phyloP scores from a whole-genome alignment of 2,113 vertebrate species.

The Crotophaga sulcirostris region DNA sequence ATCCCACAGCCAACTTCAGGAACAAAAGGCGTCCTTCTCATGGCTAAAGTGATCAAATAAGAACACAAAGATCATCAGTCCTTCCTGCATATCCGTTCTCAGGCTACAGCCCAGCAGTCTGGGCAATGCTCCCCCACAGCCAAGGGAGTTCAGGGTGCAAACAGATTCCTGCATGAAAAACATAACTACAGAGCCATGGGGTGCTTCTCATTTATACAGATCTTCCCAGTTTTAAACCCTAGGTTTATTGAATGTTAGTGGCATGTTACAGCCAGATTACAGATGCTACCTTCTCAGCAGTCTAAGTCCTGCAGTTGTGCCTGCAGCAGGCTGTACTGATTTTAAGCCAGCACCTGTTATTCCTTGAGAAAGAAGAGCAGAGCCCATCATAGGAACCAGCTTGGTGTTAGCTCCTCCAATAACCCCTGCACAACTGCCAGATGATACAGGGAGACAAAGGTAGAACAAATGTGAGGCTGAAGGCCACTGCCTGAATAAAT shows the following conservation, averaged over 20 bases:
- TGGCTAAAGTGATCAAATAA: not conserved
- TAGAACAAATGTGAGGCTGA: not conserved
- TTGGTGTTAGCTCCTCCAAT: not conserved
- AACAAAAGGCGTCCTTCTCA: not conserved
- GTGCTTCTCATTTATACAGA: not conserved
- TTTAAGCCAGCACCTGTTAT: not conserved
- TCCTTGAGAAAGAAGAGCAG: not conserved
- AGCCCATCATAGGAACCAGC: not conserved
- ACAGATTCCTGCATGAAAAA: fast-evolving
- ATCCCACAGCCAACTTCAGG: not conserved
- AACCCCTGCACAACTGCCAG: not conserved
- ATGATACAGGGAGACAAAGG: not conserved
- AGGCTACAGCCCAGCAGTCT: not conserved
- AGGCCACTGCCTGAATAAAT: not conserved
- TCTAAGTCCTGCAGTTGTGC: not conserved
- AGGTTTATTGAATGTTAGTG: not conserved
- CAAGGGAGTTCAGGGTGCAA: not conserved
- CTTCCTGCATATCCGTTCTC: not conserved
- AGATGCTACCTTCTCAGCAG: not conserved
- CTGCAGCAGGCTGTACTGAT: not conserved
- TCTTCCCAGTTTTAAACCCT: not conserved
- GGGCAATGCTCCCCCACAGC: not conserved
- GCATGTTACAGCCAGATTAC: not conserved
- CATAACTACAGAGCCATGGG: not conserved
- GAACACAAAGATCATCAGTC: not conserved